Base-by-base conservation (phyloP, 2,888 invertebrate genomes). In the Hemicrepidius hirtus region DNA sequence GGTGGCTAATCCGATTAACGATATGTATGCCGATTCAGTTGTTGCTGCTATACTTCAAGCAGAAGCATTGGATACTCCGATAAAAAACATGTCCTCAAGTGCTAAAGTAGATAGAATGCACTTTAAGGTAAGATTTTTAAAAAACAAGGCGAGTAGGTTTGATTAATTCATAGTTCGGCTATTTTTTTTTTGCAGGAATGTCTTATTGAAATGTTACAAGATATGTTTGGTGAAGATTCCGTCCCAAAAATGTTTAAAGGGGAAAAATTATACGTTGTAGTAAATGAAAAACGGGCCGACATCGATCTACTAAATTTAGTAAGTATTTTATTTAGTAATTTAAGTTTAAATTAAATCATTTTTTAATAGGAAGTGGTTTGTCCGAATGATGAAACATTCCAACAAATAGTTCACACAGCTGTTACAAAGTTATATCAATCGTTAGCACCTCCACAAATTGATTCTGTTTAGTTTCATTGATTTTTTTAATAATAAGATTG, bases 1-100 rank as follows among this genome's bases (percentile, higher is more conserved):
- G 99, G 89, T 93, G 50, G 97, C 98, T 6, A 95, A 94, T 83
- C 98, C 99, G 0, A 94, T 98, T 53, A 94, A 97, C 83, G 99
- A 99, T 87, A 98, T 99, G 97, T 99, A 94, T 87, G 98, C 99
- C 28, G 99, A 99, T 88, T 95, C 98, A 28, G 94, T 97, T 28
- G 89, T 98, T 66, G 95, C 96, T 0, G 96, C 94, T 49, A 89
- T 98, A 41, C 89, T 99, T 80, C 94, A 95, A 85, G 96, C 96
- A 0, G 94, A 95, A 83, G 85, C 91, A 78, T 87, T 92, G 59
- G 92, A 92, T 62, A 88, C 89, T 0, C 89, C 90, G 28, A 88
- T 91, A 0, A 92, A 92, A 80, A 89, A 90, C 64, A 85, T 91
- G 18, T 87, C 90, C 0, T 89, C 90, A 0, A 89, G 90, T 37